These are phyloP conservation scores for Fragum fragum DNA, from an alignment of 2,888 invertebrate species.

Conservation along the genomic window DNA sequence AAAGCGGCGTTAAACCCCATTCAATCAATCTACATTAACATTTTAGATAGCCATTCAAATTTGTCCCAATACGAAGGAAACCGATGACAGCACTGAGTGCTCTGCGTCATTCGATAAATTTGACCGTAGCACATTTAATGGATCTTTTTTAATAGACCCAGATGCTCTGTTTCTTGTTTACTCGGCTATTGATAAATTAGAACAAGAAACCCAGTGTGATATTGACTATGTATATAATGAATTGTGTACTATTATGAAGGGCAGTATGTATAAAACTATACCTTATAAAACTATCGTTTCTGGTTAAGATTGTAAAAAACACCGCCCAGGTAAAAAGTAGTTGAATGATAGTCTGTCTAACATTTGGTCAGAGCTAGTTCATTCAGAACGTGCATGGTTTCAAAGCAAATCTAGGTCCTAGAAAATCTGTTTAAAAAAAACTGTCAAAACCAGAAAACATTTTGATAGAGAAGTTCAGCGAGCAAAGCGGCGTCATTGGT, in stretches of 20 bases:
- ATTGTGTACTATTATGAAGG: constrained; percentile 29
- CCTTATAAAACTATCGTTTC: constrained; percentile 16
- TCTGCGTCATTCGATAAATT: constrained; percentile 12
- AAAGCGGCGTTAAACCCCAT: too few relatives aligned
- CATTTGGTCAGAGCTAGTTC: constrained; percentile 19
- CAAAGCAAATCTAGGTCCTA: constrained; percentile 24
- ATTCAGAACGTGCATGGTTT: constrained; percentile 19
- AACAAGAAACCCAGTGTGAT: constrained; percentile 15
- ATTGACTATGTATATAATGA: constrained; percentile 30
- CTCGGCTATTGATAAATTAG: background rate
- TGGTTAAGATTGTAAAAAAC: constrained; percentile 9
- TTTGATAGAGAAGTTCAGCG: constrained; percentile 35
- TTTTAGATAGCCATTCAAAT: background rate
- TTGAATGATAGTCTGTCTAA: constrained; percentile 10
- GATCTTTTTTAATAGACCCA: background rate
- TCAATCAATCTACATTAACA: too few relatives aligned
- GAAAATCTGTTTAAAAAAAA: background rate
- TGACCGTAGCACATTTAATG: constrained; percentile 1
- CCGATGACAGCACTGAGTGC: background rate
- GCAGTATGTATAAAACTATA: constrained; percentile 25
- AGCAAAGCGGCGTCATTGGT: constrained; percentile 35
- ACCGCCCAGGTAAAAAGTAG: constrained; percentile 13
- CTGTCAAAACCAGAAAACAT: constrained; percentile 13
- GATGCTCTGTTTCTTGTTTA: background rate
- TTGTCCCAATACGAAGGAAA: background rate